phyloP scores from a whole-genome alignment of 2,888 invertebrate genomes.

The Hydrotaea cyrtoneurina region DNA sequence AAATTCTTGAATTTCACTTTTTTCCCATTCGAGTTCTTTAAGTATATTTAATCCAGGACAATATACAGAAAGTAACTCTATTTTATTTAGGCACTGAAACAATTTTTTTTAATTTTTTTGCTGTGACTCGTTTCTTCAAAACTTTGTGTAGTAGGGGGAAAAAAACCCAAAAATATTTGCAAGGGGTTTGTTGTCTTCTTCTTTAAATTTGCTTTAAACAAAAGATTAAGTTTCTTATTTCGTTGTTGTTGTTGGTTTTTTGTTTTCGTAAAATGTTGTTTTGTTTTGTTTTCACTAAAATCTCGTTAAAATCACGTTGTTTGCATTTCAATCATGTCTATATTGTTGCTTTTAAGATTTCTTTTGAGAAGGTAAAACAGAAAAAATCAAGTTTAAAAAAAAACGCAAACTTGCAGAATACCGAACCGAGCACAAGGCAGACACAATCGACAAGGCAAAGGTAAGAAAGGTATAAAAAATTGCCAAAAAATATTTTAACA shows the following conservation, averaged over 20 bases:
- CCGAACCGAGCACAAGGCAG: constrained; percentile 17
- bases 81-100: constrained; percentile 42
- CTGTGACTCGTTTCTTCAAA: neutral
- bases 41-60: constrained; percentile 79
- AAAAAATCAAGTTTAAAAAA: constrained; percentile 60
- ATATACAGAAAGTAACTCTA: constrained; percentile 77
- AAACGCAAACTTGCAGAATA: constrained; percentile 51
- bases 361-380: neutral
- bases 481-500: constrained; percentile 45
- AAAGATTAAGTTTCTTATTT: constrained; percentile 12
- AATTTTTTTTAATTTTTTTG: neutral
- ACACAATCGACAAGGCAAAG: neutral
- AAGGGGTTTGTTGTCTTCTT: neutral
- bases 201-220: constrained; percentile 12
- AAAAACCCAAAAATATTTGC: too few relatives aligned
- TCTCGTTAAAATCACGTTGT: constrained; percentile 36
- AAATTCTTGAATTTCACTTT: constrained; percentile 50
- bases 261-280: neutral
- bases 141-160: neutral
- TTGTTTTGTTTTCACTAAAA: neutral
- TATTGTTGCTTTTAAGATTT: constrained; percentile 16
- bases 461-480: constrained; percentile 40
- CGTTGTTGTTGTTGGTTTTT: neutral
- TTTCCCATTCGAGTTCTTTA: constrained; percentile 71
- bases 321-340: constrained; percentile 44